These are phyloP conservation scores for Brachyhypopomus occidentalis DNA, from an alignment of 2,113 vertebrate genomes.

Conservation along the genomic window DNA sequence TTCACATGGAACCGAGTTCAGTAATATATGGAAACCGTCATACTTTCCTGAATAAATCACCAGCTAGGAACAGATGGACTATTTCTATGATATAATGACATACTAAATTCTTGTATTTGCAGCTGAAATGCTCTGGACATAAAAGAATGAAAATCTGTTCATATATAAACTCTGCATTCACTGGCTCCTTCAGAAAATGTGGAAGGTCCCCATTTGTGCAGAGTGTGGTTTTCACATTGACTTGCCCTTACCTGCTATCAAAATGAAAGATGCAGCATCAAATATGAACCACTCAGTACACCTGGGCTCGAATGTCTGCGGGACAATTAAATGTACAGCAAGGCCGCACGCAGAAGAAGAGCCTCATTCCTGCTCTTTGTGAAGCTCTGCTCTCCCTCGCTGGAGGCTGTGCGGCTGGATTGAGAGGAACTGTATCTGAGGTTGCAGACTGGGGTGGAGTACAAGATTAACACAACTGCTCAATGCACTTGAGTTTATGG, in stretches of 20 bases:
- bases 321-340: constrained; percentile 1
- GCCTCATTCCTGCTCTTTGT: neutral
- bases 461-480: neutral
- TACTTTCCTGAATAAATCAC: neutral
- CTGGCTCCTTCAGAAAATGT: neutral
- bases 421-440: neutral
- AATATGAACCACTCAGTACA: neutral
- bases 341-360: constrained; percentile 3
- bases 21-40: neutral
- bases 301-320: neutral
- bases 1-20: neutral
- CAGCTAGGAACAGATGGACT: neutral
- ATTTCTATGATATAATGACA: neutral
- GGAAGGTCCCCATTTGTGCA: neutral
- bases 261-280: neutral
- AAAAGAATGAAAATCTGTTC: constrained; percentile 1
- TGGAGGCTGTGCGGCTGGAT: constrained; percentile 6
- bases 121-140: neutral
- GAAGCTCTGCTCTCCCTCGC: neutral
- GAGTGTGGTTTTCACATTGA: neutral
- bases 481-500: neutral
- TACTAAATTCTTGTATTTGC: neutral
- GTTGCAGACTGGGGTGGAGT: constrained; percentile 5
- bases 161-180: neutral
- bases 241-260: neutral